Evolutionary conservation across 2,888 invertebrate species (phyloP).

Genomic region (Campoplex nolae): DNA sequence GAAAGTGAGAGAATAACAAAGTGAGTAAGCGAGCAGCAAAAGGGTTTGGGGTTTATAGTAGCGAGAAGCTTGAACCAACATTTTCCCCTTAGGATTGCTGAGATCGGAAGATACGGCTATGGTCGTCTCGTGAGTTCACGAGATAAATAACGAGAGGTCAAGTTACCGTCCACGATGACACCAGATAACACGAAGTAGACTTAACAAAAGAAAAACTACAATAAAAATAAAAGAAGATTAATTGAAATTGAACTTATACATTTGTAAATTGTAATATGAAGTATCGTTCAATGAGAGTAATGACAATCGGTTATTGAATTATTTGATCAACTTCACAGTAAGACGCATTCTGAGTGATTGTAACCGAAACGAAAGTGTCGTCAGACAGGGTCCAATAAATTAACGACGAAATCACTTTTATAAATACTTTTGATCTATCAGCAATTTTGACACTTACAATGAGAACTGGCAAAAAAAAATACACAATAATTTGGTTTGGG

Average conservation of each 20-base stretch:
- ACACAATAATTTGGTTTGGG: too few species aligned
- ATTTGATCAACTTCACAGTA: neutral
- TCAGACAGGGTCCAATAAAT: neutral
- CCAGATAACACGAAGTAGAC: conserved; percentile 14
- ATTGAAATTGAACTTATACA: neutral
- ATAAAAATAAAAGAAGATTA: conserved; percentile 12
- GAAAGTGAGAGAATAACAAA: neutral
- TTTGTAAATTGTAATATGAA: neutral
- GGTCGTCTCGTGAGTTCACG: conserved; percentile 42
- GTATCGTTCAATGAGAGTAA: neutral
- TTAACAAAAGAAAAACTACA: conserved; percentile 11
- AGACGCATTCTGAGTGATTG: neutral
- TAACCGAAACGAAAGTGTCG: neutral
- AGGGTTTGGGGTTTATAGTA: neutral
- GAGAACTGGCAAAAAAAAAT: too few species aligned
- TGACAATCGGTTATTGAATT: neutral
- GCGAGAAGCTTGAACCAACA: conserved; percentile 40
- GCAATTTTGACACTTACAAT: neutral
- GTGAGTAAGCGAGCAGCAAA: neutral
- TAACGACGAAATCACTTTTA: neutral
- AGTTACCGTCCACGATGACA: conserved; percentile 34
- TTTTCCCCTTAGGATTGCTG: conserved; percentile 34
- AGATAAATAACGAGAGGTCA: conserved; percentile 62
- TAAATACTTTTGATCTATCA: neutral
- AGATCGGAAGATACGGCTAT: conserved; percentile 57